phyloP scores from a whole-genome alignment of 2,797 vertebrate species.

The Chiroxiphia lanceolata region DNA sequence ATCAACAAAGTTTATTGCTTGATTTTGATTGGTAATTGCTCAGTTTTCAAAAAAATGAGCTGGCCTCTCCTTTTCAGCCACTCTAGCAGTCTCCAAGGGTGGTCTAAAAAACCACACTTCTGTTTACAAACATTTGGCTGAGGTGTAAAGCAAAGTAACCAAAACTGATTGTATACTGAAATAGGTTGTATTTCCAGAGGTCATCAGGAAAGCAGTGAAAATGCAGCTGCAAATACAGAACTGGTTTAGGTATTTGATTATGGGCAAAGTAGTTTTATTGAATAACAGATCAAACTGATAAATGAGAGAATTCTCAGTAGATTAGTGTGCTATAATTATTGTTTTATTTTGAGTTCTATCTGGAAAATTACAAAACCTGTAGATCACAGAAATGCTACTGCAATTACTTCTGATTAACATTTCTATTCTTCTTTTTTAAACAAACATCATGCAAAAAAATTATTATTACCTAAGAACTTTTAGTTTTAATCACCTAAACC shows the following conservation, averaged over 20 bases:
- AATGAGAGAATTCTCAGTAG: background rate
- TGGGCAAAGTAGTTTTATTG: background rate
- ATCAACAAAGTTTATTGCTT: constrained; percentile 19
- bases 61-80: background rate
- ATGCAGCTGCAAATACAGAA: background rate
- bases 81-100: background rate
- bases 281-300: background rate
- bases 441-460: background rate
- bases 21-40: background rate
- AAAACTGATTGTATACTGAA: background rate
- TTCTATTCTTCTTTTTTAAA: background rate
- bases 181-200: background rate
- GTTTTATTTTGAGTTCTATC: background rate
- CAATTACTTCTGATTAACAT: background rate
- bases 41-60: background rate
- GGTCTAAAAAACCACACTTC: background rate
- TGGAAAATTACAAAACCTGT: background rate
- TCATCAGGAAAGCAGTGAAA: background rate
- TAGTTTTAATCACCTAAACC: background rate
- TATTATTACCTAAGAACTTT: background rate
- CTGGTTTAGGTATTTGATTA: background rate
- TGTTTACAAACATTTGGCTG: background rate
- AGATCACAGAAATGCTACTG: background rate
- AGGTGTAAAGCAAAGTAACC: background rate
- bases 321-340: background rate